Base-by-base conservation (phyloP, 2,888 invertebrate genomes). In the Onchidella celtica region DNA sequence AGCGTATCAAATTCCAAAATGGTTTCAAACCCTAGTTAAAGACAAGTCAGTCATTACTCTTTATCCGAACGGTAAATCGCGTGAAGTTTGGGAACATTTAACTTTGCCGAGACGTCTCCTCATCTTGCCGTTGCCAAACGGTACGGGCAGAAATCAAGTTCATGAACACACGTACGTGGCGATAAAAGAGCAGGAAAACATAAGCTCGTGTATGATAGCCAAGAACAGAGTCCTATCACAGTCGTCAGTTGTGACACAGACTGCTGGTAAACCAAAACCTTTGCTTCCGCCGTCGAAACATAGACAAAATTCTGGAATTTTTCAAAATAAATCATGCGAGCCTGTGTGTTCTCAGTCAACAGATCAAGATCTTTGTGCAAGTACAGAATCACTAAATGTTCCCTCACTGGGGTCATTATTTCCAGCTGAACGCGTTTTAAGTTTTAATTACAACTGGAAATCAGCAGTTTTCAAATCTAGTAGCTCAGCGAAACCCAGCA, bases 21-120 rank as follows among this genome's bases (percentile, higher is more conserved):
- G 73, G 73, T 73, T 73, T 59, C 34, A 24, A 27, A 11, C 73
- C 27, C 57, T 73, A n/a, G 6, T 73, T 1, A 38, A n/a, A 24
- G 36, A 73, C 0, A 17, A 73, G 24, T 3, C n/a, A 11, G 36
- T 17, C 59, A 73, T 73, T 27, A 27, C 24, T 21, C n/a, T 38
- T 4, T 36, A n/a, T 61, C 24, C 24, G 14, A 24, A 6, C 1
- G 27, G 24, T 1, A 21, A 21, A 27, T 38, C 61, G 14, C 21
- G 1, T 36, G 73, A 73, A 24, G n/a, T 24, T 11, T 38, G 57
- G 4, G 57, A 61, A 27, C 27, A 36, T 4, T n/a, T 27, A 6
- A 24, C 4, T 3, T 27, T 4, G n/a, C 59, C 27, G 14, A 73
- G 36, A 21, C 73, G 73, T 2, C 32, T 73, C 24, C 24, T 36